These are phyloP conservation scores for Myiagra hebetior DNA, from an alignment of 2,113 vertebrate genomes.

Conservation along the genomic window DNA sequence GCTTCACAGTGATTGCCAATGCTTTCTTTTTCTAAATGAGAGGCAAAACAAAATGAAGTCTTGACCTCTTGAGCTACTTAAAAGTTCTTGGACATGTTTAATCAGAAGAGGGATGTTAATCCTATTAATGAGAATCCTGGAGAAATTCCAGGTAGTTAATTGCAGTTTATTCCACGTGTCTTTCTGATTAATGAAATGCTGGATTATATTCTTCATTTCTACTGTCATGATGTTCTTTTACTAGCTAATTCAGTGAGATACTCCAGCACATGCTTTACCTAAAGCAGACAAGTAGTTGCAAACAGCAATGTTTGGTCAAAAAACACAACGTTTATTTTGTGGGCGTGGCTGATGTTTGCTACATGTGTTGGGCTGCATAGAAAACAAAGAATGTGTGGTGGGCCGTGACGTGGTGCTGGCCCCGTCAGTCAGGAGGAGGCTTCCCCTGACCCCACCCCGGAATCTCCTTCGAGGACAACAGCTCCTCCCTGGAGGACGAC, in stretches of 20 bases:
- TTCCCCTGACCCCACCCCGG: too few species aligned
- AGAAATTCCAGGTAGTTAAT: not conserved
- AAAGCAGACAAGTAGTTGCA: not conserved
- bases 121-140: not conserved
- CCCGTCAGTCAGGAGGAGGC: too few species aligned
- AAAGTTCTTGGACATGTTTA: not conserved
- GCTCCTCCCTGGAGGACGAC: too few species aligned
- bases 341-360: not conserved
- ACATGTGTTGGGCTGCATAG: not conserved
- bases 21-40: not conserved
- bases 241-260: not conserved
- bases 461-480: too few species aligned
- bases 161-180: not conserved
- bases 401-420: too few species aligned
- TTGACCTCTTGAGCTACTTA: not conserved
- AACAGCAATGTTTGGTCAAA: not conserved
- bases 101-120: not conserved
- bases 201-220: not conserved
- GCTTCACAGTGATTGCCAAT: not conserved
- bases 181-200: not conserved
- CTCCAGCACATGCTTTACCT: not conserved
- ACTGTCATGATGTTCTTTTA: not conserved
- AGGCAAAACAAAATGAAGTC: not conserved
- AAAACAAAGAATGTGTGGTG: not conserved
- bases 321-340: not conserved